Evolutionary conservation across 2,113 vertebrate genomes (phyloP), one percentile per base, ranked within the genome.

Genomic region (Ondatra zibethicus): DNA sequence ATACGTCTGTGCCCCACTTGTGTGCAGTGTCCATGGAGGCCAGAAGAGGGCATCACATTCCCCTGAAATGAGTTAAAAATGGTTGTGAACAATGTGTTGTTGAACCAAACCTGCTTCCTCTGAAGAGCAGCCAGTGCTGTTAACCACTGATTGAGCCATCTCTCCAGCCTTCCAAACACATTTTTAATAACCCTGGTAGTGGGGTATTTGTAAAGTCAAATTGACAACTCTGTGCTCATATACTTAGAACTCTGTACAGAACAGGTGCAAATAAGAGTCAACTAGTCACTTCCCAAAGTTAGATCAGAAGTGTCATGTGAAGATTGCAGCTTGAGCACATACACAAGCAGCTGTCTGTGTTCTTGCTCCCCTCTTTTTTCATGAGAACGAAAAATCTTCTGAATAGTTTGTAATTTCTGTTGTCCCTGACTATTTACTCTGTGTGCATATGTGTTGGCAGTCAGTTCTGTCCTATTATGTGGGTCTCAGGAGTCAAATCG

Each of bases 351-450:
- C 50, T 89, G 42, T 87, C 42, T 47, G 2, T 8, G 4, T 70
- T 82, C 36, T 93, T 86, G 36, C 4, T 82, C 13, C 33, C 13
- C 92, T 81, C 63, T 81, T 88, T 50, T 92, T 76, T 92, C 88
- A 70, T 55, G 76, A 70, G 31, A 66, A 82, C 31, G 75, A 25
- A 47, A 47, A 89, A 58, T 9, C 73, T 88, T 55, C 47, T 55
- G 1, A 42, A 42, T 89, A 73, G 89, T 95, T 77, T 86, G 8
- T 58, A 45, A 82, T 17, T 27, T 89, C 66, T 87, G 25, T 75
- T 92, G 85, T 55, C 80, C 68, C 87, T 45, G 16, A 13, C 55
- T 94, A 14, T 45, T 14, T 84, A 8, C 12, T 76, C 4, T 45
- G 70, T 45, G 39, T 76, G 73, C n/a, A n/a, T 7, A 39, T 42